Percentiles rank a stretch among this genome's conserved stretches.
These are phyloP conservation scores for Alloplasta piceator DNA, from an alignment of 2,888 invertebrate genomes.

Conservation along the genomic window DNA sequence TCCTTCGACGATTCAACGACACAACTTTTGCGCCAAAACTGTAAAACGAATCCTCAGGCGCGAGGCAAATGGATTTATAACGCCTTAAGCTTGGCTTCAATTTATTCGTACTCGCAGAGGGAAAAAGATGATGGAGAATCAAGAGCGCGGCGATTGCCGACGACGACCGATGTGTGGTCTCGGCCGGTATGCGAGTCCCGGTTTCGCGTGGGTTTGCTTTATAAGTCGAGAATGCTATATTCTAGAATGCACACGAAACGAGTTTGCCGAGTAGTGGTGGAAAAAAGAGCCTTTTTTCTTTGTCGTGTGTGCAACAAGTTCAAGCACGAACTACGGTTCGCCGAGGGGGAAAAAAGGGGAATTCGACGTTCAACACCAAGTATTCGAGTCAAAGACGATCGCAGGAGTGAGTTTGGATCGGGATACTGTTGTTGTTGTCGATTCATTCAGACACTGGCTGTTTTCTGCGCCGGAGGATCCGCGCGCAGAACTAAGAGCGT, in stretches of 20 bases:
- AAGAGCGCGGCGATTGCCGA: slow-evolving; percentile 19
- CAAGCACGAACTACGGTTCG: background rate
- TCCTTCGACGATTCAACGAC: no score
- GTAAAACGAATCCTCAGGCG: no score
- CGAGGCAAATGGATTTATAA: slow-evolving; percentile 8
- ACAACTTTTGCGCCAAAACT: no score
- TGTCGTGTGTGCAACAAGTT: slow-evolving; percentile 38
- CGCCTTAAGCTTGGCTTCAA: slow-evolving; percentile 44
- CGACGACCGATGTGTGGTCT: slow-evolving; percentile 65
- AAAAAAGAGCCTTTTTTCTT: slow-evolving; percentile 16
- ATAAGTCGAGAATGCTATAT: slow-evolving; percentile 42
- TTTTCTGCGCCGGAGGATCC: no score
- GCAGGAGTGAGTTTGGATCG: no score
- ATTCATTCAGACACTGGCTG: no score
- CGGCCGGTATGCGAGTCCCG: slow-evolving; percentile 73
- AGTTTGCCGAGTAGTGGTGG: slow-evolving; percentile 17
- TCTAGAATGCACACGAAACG: slow-evolving; percentile 27
- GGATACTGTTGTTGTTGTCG: no score
- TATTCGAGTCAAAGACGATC: no score
- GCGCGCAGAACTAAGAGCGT: no score
- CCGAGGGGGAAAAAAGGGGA: no score
- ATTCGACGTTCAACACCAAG: no score
- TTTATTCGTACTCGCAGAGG: slow-evolving; percentile 5
- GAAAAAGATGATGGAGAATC: slow-evolving; percentile 6
- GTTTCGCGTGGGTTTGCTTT: slow-evolving; percentile 73